Evolutionary conservation across 2,113 vertebrate species (phyloP), one percentile per base, ranked within the genome.

Genomic region (Otocyon megalotis): DNA sequence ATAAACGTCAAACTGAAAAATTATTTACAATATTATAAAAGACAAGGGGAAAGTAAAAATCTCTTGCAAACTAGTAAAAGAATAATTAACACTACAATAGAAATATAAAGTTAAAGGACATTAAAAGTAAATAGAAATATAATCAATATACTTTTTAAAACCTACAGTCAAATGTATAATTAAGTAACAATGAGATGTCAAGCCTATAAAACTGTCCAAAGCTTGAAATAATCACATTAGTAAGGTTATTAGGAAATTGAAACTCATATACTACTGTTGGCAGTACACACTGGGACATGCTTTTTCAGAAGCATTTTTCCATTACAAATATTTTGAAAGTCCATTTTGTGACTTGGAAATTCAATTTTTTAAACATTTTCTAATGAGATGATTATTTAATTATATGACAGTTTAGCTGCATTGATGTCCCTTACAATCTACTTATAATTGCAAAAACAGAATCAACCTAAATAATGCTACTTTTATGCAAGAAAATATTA

Each of bases 41-140:
- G n/a, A 53, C 32, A 62, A 82, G 7, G 24, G 30, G 8, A 37
- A 63, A 76, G 16, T 48, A 32, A 93, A 87, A 7, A 5, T 67
- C 13, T 54, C 88, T 92, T 89, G 37, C 8, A 94, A 94, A 86
- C 54, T 90, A 65, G 84, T 32, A 81, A 89, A 53, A 81, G 90
- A 71, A 67, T 79, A 19, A 60, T 72, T 50, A 56, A 93, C 3
- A 62, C 3, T 82, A 35, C 1, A 79, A 26, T 67, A 8, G 54
- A 85, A 90, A 94, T 76, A 22, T 65, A 74, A 89, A 82, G 60
- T 8, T 32, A 90, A 65, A 90, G 13, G 22, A 96, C 11, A 62
- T 30, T 43, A 53, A 87, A 90, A 90, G 50, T 17, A 74, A 93
- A 94, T 54, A 89, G 20, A 93, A 81, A 86, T 58, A 53, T 90